Evolutionary conservation across 2,797 vertebrate genomes (phyloP).

Genomic region (Falco naumanni): DNA sequence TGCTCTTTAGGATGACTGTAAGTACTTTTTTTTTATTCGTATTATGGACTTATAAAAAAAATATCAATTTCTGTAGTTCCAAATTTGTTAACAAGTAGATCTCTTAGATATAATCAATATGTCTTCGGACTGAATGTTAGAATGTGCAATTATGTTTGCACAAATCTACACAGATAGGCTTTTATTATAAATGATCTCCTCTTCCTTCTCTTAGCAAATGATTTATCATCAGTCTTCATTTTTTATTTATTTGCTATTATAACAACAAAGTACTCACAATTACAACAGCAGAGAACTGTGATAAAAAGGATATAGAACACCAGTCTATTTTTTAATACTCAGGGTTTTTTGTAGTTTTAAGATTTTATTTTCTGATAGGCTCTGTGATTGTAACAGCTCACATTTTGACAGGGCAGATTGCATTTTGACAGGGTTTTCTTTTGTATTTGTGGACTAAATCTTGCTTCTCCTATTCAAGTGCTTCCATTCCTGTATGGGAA

Average conservation of each 20-base stretch:
- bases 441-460: background rate
- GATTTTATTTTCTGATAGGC: background rate
- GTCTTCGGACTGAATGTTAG: background rate
- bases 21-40: background rate
- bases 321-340: background rate
- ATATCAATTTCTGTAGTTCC: background rate
- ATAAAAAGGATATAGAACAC: background rate
- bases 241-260: background rate
- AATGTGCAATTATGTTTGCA: background rate
- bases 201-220: background rate
- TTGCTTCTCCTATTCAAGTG: background rate
- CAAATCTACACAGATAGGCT: background rate
- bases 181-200: background rate
- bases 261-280: background rate
- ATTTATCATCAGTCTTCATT: no score
- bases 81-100: background rate
- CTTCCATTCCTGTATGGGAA: background rate
- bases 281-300: conserved; percentile 10
- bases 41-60: background rate
- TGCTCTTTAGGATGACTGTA: background rate
- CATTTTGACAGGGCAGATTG: background rate
- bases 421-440: background rate
- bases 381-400: background rate
- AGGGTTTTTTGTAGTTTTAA: background rate
- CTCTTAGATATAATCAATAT: background rate